These are phyloP conservation scores for Calypte anna DNA, from an alignment of 2,113 vertebrate genomes.

Conservation along the genomic window DNA sequence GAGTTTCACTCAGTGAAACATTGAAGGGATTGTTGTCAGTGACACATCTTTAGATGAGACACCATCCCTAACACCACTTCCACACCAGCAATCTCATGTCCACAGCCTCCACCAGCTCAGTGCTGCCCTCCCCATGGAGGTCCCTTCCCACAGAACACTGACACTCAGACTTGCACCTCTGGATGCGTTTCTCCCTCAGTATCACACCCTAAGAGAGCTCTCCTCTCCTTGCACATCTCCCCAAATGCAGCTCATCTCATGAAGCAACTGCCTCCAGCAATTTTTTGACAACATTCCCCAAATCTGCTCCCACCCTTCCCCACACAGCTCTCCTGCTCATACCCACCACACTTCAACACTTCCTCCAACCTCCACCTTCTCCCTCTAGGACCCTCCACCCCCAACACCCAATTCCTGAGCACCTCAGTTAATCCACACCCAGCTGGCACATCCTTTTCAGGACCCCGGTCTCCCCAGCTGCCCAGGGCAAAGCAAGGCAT, in stretches of 20 bases:
- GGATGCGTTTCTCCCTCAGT: background rate
- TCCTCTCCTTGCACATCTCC: background rate
- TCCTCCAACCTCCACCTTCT: background rate
- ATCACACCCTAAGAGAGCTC: accelerated
- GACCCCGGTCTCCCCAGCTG: background rate
- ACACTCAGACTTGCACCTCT: background rate
- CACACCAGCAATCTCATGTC: no score
- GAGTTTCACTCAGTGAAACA: accelerated
- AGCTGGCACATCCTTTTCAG: background rate
- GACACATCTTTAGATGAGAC: background rate
- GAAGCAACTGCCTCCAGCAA: background rate
- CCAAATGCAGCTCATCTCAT: background rate
- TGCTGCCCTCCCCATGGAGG: accelerated
- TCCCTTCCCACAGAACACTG: background rate
- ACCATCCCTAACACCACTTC: accelerated
- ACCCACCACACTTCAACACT: background rate
- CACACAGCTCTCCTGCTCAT: background rate
- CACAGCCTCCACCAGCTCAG: background rate
- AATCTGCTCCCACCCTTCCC: background rate
- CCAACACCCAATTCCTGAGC: background rate
- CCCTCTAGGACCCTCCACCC: background rate
- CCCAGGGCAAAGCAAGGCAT: background rate
- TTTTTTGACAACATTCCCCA: background rate
- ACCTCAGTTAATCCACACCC: background rate
- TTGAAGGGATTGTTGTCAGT: accelerated